Conservation (phyloP, 2,888 invertebrate genomes). For the Tubulanus polymorphus region DNA sequence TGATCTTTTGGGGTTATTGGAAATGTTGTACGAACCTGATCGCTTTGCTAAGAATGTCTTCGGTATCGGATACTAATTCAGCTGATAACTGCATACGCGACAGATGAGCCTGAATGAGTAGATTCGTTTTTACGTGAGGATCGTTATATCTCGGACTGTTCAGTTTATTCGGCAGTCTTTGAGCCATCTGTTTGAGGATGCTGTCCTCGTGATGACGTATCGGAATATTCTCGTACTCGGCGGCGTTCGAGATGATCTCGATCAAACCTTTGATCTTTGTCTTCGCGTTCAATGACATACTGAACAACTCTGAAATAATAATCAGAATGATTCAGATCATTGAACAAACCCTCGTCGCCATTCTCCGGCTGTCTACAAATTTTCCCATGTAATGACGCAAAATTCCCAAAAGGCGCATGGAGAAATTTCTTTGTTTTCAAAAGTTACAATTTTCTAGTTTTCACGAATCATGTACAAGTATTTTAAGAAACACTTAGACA, state of each 20-base stretch:
- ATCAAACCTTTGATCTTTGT: slow-evolving; percentile 95
- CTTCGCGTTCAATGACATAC: slow-evolving; percentile 90
- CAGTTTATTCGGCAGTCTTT: slow-evolving; percentile 64
- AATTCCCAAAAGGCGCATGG: too few relatives aligned
- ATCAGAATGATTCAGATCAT: not conserved
- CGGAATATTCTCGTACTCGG: slow-evolving; percentile 91
- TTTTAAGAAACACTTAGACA: too few relatives aligned
- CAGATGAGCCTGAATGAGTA: slow-evolving; percentile 91
- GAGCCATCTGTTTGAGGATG: slow-evolving; percentile 63
- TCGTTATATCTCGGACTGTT: slow-evolving; percentile 82
- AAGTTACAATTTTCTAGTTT: too few relatives aligned
- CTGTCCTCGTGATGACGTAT: slow-evolving; percentile 94
- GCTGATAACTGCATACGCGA: slow-evolving; percentile 91
- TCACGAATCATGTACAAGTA: too few relatives aligned
- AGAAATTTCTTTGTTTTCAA: too few relatives aligned
- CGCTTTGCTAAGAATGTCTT: slow-evolving; percentile 72
- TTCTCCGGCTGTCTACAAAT: too few relatives aligned
- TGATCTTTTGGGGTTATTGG: too few relatives aligned
- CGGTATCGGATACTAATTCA: slow-evolving; percentile 94
- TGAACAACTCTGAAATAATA: slow-evolving; percentile 80
- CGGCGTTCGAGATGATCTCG: slow-evolving; percentile 96
- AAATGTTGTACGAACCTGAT: too few relatives aligned
- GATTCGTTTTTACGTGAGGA: slow-evolving; percentile 92
- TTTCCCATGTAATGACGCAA: too few relatives aligned
- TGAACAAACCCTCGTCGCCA: too few relatives aligned